Base-by-base conservation (phyloP, 2,888 invertebrate species). In the Agrochola macilenta region DNA sequence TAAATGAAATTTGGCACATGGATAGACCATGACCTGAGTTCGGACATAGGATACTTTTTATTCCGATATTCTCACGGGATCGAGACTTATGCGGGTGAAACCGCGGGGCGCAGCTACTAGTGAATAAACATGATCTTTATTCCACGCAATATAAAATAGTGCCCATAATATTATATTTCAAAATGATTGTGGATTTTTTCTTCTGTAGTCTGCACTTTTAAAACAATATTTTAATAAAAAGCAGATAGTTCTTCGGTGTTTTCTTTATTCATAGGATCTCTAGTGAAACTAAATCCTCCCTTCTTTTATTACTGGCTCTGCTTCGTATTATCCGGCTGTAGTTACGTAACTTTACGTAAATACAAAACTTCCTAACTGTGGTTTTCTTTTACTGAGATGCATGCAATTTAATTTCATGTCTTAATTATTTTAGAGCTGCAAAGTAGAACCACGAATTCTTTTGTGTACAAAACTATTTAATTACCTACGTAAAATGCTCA, bases 341-440 rank as follows among this genome's bases (percentile, higher is more conserved):
- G 70, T 69, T 74, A 63, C 35, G 68, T 12, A 68, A 80, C 39
- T 73, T 76, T 63, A 57, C 52, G 14, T 60, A 54, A 77, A 84
- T 74, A 61, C 26, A 69, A 81, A 77, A 65, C 57, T 74, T 74
- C 35, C 58, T 26, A 58, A 65, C 72, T 72, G 78, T 66, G 66
- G 72, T 79, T 82, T 78, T 70, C 77, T 75, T 75, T 76, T 65
- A 52, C 60, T 49, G 49, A 68, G 17, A 79, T 75, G 70, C 71
- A 81, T 63, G 64, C 68, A 69, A 78, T 85, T 87, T 81, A 82
- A 79, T 79, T 79, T 83, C 14, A 68, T 69, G 5, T 63, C 60
- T 82, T 52, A 75, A 75, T 75, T 82, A 70, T 80, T 70, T 76
- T 69, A 71, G 4, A 58, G 26, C 58, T 70, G 39, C 60, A 76